Base-by-base conservation (phyloP, 2,888 invertebrate genomes). In the Xanthorhoe spadicearia region DNA sequence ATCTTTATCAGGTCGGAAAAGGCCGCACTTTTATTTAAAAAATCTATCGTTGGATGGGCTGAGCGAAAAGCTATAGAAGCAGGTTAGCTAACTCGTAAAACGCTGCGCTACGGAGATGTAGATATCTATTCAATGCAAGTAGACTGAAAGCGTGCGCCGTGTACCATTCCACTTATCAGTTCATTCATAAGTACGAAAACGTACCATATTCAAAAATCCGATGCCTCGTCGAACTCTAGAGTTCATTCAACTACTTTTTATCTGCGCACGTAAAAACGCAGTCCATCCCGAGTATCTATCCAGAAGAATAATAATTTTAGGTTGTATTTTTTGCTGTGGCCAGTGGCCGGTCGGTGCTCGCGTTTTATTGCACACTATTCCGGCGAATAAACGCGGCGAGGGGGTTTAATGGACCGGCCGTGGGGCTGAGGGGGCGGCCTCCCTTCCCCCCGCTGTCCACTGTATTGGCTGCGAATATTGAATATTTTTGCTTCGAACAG, bases 301-400 rank as follows among this genome's bases (percentile, higher is more conserved):
- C 70, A 86, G 83, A 87, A 86, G 86, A 88, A 86, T 86, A 86
- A 88, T 88, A 86, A 88, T 88, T 89, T 88, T 85, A 80, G 83
- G 85, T 82, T 83, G 83, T 88, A 87, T 90, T 90, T 90, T 90
- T 90, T 89, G 83, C 85, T 83, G 86, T 81, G 87, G 86, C 84
- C 83, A 82, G 77, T 83, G 86, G 85, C 83, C 86, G 84, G 85
- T 81, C 81, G 83, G 80, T 81, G 83, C 82, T 86, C 85, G 85
- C 87, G 84, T 90, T 92, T 91, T 91, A 92, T 90, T 91, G 89
- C 92, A 83, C 88, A 89, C 92, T 90, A 92, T 90, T 88, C 90
- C 88, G 85, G 83, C 84, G 87, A 88, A 91, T 91, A 91, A 90
- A 89, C 88, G 87, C 81, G 84, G 71, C 66, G 73, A 77, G 80